These are phyloP conservation scores for Troglohyphantes excavatus DNA, from an alignment of 2,888 invertebrate species.

Conservation along the genomic window DNA sequence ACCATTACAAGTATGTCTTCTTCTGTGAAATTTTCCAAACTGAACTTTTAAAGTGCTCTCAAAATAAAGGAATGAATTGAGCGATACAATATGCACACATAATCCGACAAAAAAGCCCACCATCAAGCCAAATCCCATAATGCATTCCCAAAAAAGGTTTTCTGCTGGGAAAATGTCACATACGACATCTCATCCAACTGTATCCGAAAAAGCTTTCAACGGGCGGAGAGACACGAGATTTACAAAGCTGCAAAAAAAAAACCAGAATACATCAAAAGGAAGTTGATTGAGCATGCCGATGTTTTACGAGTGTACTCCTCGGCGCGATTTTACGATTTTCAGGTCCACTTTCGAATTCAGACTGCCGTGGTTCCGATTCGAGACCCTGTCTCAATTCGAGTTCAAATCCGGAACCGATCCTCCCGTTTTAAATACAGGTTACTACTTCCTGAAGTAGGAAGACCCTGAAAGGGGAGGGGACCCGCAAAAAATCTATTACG, in stretches of 20 bases:
- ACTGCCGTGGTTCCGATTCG: conserved; percentile 71
- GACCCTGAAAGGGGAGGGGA: conserved; percentile 15
- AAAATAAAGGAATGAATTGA: neutral
- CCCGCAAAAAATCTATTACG: conserved; percentile 40
- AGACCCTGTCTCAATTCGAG: conserved; percentile 13
- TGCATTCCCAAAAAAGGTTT: conserved; percentile 17
- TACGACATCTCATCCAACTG: conserved; percentile 27
- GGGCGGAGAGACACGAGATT: conserved; percentile 9
- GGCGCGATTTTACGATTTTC: conserved; percentile 57
- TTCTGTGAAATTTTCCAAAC: no score
- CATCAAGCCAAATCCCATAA: conserved; percentile 20
- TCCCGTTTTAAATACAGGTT: conserved; percentile 62
- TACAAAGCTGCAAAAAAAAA: conserved; percentile 8
- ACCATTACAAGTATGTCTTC: no score
- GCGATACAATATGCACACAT: neutral
- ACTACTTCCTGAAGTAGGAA: conserved; percentile 67
- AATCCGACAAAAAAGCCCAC: neutral
- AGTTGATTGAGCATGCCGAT: conserved; percentile 54
- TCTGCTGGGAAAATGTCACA: neutral
- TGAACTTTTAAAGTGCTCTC: no score
- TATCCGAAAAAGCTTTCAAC: conserved; percentile 4
- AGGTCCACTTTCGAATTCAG: conserved; percentile 74
- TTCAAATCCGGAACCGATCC: conserved; percentile 62
- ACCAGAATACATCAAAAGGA: conserved; percentile 25
- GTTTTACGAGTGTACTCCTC: conserved; percentile 41